Percentiles rank a stretch among this genome's conserved stretches.
phyloP scores from a whole-genome alignment of 2,888 invertebrate species.

The Minunthozetes semirufus region DNA sequence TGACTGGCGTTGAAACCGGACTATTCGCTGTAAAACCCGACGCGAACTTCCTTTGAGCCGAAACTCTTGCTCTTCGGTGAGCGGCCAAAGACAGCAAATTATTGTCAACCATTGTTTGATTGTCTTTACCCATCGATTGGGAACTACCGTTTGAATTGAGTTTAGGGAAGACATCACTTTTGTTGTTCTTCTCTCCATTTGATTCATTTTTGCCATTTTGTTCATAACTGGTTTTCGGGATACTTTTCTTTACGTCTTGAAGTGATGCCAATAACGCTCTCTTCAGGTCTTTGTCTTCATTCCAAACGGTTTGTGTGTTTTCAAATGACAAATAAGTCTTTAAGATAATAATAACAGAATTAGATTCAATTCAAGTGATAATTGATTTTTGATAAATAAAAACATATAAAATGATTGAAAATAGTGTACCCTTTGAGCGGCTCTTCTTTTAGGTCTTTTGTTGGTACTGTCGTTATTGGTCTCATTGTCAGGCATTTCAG shows the following conservation, averaged over 20 bases:
- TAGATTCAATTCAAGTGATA: not conserved
- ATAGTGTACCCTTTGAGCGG: not conserved
- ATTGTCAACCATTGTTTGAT: not conserved
- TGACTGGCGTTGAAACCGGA: constrained; percentile 56
- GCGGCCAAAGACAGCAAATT: not conserved
- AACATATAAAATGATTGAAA: too few relatives aligned
- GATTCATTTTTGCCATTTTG: not conserved
- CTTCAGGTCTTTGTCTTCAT: constrained; percentile 22
- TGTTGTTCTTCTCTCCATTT: not conserved
- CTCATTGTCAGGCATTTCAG: constrained; percentile 14
- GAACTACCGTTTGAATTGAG: not conserved
- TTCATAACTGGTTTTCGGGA: not conserved
- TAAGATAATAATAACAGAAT: not conserved
- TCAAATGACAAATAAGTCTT: not conserved
- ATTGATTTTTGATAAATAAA: too few relatives aligned
- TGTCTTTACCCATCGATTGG: constrained; percentile 7
- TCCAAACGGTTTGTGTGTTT: constrained; percentile 11
- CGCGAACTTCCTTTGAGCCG: constrained; percentile 64
- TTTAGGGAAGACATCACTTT: not conserved
- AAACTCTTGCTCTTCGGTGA: constrained; percentile 10
- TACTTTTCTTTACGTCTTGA: constrained; percentile 2
- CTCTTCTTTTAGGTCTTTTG: constrained; percentile 24
- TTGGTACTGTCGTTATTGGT: constrained; percentile 18
- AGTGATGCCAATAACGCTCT: constrained; percentile 25
- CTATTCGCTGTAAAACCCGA: constrained; percentile 53